Evolutionary conservation across 1,140 invertebrate species (phyloP), one percentile per base, ranked within the genome.

Genomic region (Liolophura sinensis): DNA sequence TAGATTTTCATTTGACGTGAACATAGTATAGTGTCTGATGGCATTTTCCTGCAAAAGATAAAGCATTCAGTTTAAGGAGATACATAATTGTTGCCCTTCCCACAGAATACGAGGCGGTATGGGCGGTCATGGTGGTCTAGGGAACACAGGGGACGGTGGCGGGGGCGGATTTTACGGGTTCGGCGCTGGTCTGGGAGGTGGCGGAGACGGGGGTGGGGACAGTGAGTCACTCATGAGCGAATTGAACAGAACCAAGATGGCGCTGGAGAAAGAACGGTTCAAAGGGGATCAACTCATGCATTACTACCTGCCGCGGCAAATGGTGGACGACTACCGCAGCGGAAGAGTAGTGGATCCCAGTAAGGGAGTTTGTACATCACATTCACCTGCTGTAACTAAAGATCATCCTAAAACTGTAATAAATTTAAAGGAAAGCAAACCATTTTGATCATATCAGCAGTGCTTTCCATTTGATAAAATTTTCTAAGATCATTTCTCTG

Each of bases 221-320:
- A 49, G 46, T 40, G 60, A 62, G 16, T 40, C 48, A 40, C 20
- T 40, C 24, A 0, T 47, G 15, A 22, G 22, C 46, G 31, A 48
- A 62, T 12, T 62, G 27, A 62, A 60, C 20, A 49, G 64, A 14
- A 46, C 69, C 24, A 69, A 73, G 56, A 66, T 56, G n/a, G 71
- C 73, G 14, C 25, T 73, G n/a, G 68, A 77, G 24, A 70, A 69
- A 25, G 71, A 77, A 66, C 60, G 67, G 40, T 56, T 67, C n/a
- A 67, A 62, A 59, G 65, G 60, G 15, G 55, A 70, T 11, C 48
- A 57, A 15, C 49, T 77, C 12, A 69, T 70, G 46, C 60, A 65
- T 14, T 64, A 68, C 0, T 73, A 73, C 49, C 66, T 77, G 14
- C 75, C 75, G 0, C 62, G 68, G 48, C 58, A 64, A 15, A 54